Conservation (phyloP, 1,140 invertebrate genomes). For the Leptonema lineaticorne region DNA sequence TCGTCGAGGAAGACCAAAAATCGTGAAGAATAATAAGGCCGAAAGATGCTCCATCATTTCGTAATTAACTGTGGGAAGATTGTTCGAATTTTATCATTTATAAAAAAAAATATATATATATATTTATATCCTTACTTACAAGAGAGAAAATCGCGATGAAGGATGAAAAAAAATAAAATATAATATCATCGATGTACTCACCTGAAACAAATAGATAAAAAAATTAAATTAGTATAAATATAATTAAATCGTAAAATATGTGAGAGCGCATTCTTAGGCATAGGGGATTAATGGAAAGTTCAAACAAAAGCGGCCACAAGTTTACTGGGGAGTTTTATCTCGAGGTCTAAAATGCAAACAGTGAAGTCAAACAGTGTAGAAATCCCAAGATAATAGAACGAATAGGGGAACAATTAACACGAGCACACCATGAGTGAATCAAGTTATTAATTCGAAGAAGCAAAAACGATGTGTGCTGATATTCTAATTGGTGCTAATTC, state of each 20-base stretch:
- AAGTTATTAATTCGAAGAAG: no score
- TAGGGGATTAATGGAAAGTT: not conserved
- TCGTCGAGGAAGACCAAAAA: not conserved
- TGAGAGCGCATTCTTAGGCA: no score
- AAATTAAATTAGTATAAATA: not conserved
- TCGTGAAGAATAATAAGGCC: not conserved
- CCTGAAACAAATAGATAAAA: constrained; percentile 17
- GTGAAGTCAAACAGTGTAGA: constrained; percentile 1
- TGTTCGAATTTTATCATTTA: no score
- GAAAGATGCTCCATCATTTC: no score
- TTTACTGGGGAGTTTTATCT: constrained; percentile 4
- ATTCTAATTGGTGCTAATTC: no score
- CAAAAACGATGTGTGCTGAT: no score
- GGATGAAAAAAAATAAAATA: no score
- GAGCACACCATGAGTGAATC: not conserved
- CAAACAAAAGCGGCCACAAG: not conserved
- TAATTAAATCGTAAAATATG: no score
- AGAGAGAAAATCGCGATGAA: no score
- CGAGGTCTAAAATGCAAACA: constrained; percentile 11
- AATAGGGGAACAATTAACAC: constrained; percentile 8
- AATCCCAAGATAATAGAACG: constrained; percentile 5
- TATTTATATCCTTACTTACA: no score
- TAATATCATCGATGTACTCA: constrained; percentile 18
- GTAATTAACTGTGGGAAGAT: not conserved
- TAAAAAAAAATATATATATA: no score